phyloP scores from a whole-genome alignment of 2,888 invertebrate genomes.

The Patella pellucida region DNA sequence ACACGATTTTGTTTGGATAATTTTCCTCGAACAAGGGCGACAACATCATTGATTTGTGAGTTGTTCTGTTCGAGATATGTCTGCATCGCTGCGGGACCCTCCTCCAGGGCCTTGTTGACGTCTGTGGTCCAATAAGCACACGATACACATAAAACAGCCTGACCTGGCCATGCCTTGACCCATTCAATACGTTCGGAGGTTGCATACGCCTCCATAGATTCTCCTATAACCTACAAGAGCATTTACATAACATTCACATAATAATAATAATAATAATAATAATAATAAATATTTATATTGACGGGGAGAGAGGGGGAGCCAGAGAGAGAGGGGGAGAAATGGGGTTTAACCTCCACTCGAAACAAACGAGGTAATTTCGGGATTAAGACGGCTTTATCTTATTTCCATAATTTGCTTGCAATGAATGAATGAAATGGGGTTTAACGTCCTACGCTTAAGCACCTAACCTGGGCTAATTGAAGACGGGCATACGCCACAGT shows the following conservation, averaged over 20 bases:
- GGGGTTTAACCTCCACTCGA: too few species aligned
- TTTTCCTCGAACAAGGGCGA: slow-evolving; percentile 80
- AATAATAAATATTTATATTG: too few species aligned
- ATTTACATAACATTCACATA: background rate
- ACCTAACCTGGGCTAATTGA: too few species aligned
- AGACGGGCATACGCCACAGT: too few species aligned
- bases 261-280: too few species aligned
- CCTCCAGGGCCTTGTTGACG: slow-evolving; percentile 66
- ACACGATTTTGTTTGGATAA: slow-evolving; percentile 72
- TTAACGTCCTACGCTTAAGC: too few species aligned
- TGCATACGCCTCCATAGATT: slow-evolving; percentile 82
- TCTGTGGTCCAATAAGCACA: slow-evolving; percentile 70
- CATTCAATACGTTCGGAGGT: slow-evolving; percentile 72
- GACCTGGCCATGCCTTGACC: slow-evolving; percentile 73
- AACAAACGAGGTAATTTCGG: too few species aligned
- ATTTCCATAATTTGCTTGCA: too few species aligned
- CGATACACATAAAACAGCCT: slow-evolving; percentile 72
- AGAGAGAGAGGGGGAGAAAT: background rate
- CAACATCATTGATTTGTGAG: slow-evolving; percentile 84
- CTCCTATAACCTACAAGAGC: slow-evolving; percentile 73
- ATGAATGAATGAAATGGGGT: too few species aligned
- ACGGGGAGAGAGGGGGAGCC: too few species aligned
- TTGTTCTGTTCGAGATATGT: slow-evolving; percentile 82
- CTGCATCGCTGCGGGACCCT: slow-evolving; percentile 71
- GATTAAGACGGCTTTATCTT: too few species aligned